Evolutionary conservation across 2,113 vertebrate genomes (phyloP).

Genomic region (Addax nasomaculatus): DNA sequence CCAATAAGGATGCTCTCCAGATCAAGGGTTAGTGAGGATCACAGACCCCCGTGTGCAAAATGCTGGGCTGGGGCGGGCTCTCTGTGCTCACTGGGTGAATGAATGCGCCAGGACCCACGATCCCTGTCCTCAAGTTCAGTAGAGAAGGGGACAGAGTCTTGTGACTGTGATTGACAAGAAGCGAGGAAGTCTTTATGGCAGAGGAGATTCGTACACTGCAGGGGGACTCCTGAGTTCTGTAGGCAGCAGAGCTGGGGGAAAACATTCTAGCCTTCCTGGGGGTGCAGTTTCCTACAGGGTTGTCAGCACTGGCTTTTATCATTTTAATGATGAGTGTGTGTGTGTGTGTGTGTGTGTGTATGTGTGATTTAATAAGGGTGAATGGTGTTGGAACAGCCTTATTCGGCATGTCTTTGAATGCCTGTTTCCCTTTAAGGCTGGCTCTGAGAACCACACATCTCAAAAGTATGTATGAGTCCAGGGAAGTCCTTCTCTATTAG

Average conservation of each 20-base stretch:
- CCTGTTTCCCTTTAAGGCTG: neutral
- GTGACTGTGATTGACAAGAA: fast-evolving
- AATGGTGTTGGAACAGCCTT: neutral
- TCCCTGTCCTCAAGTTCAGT: neutral
- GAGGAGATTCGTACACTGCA: neutral
- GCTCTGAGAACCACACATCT: neutral
- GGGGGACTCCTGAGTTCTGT: neutral
- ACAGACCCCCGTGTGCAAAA: fast-evolving
- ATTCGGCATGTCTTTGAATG: neutral
- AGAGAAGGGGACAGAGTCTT: neutral
- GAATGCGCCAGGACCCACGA: fast-evolving
- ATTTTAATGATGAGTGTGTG: neutral
- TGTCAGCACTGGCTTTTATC: neutral
- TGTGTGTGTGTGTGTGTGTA: no score
- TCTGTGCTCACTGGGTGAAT: fast-evolving
- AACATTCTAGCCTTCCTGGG: neutral
- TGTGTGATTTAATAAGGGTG: neutral
- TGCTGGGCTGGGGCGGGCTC: fast-evolving
- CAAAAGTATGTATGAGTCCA: neutral
- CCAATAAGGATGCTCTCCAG: no score
- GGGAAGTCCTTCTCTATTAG: neutral
- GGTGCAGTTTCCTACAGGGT: neutral
- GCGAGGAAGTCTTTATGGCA: fast-evolving
- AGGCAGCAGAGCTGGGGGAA: neutral
- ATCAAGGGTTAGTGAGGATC: neutral